Evolutionary conservation across 1,140 invertebrate species (phyloP), one percentile per base, ranked within the genome.

Genomic region (Drosophila subobscura): DNA sequence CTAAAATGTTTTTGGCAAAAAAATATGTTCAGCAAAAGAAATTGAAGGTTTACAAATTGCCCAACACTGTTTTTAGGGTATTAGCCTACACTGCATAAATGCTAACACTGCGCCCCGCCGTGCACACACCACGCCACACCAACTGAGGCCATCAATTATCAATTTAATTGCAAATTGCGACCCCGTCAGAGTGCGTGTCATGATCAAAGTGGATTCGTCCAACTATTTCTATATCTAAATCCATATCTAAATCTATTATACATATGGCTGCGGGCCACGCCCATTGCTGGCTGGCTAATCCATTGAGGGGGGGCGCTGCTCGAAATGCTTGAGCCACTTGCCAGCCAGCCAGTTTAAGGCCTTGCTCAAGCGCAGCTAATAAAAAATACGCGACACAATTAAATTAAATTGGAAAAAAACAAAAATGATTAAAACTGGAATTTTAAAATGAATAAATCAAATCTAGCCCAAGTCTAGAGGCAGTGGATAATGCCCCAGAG

Each of bases 321-420:
- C 49, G 12, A 27, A 47, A 29, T 23, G 33, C 46, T 50, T 70
- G 10, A 56, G 65, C 49, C 60, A 54, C 20, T 64, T 27, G 49
- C 16, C 29, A n/a, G 42, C 12, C 29, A 27, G 37, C 40, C 40
- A 47, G 33, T 4, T 16, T 67, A 22, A 68, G 53, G 53, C 65
- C 66, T 68, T 68, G 66, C 33, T 57, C 8, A 37, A 37, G 22
- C 50, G 22, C 7, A 40, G 25, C 66, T 72, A 53, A 72, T 72
- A 71, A 70, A 44, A 72, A 71, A 72, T 72, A 72, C 68, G 55
- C 72, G 72, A 75, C 72, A 75, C 72, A 75, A 67, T 75, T 75
- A 66, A 75, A 66, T 52, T 66, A 75, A 74, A 46, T 50, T 33
- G 14, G 42, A 53, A 54, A 44, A 8, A 51, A 16, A 45, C 23